Evolutionary conservation across 1,140 invertebrate species (phyloP).

Genomic region (Stenopsyche tienmushanensis): DNA sequence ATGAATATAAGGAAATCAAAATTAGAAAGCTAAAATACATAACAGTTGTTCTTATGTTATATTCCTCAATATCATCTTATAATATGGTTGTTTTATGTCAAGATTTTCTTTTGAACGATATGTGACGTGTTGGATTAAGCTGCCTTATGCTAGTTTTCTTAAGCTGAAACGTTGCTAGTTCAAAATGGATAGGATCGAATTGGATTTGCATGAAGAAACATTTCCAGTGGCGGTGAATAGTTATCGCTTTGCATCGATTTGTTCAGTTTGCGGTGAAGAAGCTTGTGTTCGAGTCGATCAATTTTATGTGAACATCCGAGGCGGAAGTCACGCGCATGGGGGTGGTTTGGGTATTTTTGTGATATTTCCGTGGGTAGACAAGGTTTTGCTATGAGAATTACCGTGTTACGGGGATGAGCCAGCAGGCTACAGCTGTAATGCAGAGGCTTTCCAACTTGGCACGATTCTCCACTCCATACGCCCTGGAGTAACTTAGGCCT

Average conservation of each 20-base stretch:
- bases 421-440: constrained; percentile 13
- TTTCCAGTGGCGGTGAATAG: not conserved
- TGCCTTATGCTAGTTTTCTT: too few relatives aligned
- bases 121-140: too few relatives aligned
- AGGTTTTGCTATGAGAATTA: not conserved
- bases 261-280: not conserved
- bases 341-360: not conserved
- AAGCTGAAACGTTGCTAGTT: too few relatives aligned
- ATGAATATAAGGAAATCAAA: too few relatives aligned
- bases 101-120: not conserved
- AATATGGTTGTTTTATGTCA: not conserved
- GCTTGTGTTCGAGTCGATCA: not conserved
- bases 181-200: too few relatives aligned
- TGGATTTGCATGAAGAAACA: not conserved
- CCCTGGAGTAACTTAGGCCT: not conserved
- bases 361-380: not conserved
- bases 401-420: constrained; percentile 10
- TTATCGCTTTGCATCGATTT: not conserved
- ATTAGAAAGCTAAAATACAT: too few relatives aligned
- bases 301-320: not conserved
- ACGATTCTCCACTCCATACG: constrained; percentile 1
- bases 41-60: too few relatives aligned
- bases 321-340: constrained; percentile 10
- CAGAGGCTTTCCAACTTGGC: constrained; percentile 23
- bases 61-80: too few relatives aligned